Evolutionary conservation across 2,888 invertebrate species (phyloP).

Genomic region (Agrotis exclamationis): DNA sequence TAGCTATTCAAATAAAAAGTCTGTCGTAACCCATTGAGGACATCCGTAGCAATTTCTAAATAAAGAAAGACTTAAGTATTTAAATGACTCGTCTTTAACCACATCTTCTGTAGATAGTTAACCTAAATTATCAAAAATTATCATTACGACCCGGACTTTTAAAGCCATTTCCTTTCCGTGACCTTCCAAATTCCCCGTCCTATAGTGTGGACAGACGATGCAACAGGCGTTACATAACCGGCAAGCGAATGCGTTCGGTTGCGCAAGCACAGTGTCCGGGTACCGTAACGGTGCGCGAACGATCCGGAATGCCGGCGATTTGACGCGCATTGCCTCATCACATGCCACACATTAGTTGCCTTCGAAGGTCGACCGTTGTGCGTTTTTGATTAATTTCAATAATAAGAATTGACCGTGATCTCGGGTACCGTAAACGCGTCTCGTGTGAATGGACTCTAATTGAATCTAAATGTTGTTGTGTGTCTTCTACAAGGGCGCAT

Average conservation of each 20-base stretch:
- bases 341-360: slow-evolving; percentile 68
- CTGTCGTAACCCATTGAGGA: not conserved
- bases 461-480: slow-evolving; percentile 21
- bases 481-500: slow-evolving; percentile 20
- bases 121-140: slow-evolving; percentile 15
- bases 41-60: slow-evolving; percentile 18
- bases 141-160: slow-evolving; percentile 43
- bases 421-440: slow-evolving; percentile 45
- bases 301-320: slow-evolving; percentile 88
- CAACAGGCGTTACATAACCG: slow-evolving; percentile 83
- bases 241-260: slow-evolving; percentile 82
- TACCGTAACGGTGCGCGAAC: slow-evolving; percentile 86
- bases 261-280: slow-evolving; percentile 86
- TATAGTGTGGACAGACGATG: slow-evolving; percentile 76
- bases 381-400: slow-evolving; percentile 62
- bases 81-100: slow-evolving; percentile 5
- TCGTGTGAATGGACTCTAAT: slow-evolving; percentile 53
- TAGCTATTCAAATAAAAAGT: not conserved
- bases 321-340: slow-evolving; percentile 85
- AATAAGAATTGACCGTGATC: slow-evolving; percentile 37
- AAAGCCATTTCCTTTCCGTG: slow-evolving; percentile 36
- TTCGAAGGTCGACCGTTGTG: slow-evolving; percentile 68
- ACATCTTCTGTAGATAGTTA: not conserved
- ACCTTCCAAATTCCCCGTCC: slow-evolving; percentile 53
- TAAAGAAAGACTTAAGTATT: not conserved